Conservation (phyloP, 1,140 invertebrate genomes). For the Metopolophium dirhodum region DNA sequence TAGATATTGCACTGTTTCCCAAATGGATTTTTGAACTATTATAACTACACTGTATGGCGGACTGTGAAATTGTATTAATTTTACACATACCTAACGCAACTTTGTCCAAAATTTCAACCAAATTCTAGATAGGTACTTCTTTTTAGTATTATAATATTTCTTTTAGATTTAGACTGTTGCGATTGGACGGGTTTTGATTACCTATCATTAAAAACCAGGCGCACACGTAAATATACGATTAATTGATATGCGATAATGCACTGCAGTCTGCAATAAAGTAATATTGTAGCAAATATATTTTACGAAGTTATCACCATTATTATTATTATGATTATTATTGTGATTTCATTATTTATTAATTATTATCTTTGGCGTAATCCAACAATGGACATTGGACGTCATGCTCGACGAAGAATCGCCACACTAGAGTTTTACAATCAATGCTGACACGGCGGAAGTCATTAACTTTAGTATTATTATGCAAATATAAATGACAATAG, state of each 20-base stretch:
- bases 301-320: not conserved
- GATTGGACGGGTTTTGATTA: not conserved
- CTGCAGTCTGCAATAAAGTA: not conserved
- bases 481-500: not conserved
- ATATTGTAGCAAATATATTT: not conserved
- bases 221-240: not conserved
- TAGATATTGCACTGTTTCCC: too few relatives aligned
- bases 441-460: not conserved
- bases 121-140: not conserved
- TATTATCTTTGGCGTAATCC: not conserved
- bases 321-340: not conserved
- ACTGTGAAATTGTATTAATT: not conserved
- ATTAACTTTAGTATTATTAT: not conserved
- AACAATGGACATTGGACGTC: not conserved
- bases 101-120: too few relatives aligned
- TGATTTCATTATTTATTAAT: not conserved
- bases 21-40: not conserved
- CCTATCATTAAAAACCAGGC: not conserved
- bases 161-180: not conserved
- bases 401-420: not conserved
- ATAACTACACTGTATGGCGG: not conserved
- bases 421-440: not conserved
- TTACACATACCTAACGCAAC: not conserved
- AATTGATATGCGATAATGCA: not conserved
- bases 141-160: not conserved